Evolutionary conservation across 2,888 invertebrate species (phyloP).

Genomic region (Carabus problematicus): DNA sequence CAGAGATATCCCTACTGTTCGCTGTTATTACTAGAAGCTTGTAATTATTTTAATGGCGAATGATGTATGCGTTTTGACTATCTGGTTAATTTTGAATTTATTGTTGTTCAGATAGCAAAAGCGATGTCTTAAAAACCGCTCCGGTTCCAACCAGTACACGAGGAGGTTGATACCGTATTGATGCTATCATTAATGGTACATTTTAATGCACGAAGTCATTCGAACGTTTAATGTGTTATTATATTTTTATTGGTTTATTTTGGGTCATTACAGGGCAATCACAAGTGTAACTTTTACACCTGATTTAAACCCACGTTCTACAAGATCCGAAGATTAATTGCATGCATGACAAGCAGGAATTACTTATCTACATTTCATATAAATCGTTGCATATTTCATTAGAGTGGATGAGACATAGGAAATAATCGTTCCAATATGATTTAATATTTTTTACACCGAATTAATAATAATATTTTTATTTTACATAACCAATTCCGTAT

Average conservation of each 20-base stretch:
- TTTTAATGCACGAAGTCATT: conserved; percentile 34
- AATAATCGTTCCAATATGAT: no score
- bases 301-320: conserved; percentile 14
- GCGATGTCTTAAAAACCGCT: conserved; percentile 30
- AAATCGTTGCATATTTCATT: no score
- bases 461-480: no score
- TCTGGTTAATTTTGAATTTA: conserved; percentile 55
- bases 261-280: conserved; percentile 30
- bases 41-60: conserved; percentile 37
- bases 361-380: no score
- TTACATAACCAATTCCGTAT: no score
- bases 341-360: no score
- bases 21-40: conserved; percentile 38
- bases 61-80: conserved; percentile 46
- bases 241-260: conserved; percentile 34
- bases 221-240: conserved; percentile 36
- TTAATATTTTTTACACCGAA: no score
- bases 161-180: conserved; percentile 11
- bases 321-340: background rate
- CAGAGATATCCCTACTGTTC: conserved; percentile 4
- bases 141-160: conserved; percentile 16
- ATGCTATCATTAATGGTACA: conserved; percentile 31
- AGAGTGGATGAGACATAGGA: no score
- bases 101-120: conserved; percentile 52
- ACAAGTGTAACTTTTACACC: conserved; percentile 27